These are phyloP conservation scores for Neuroterus valhalla DNA, from an alignment of 1,140 invertebrate species.

Conservation along the genomic window DNA sequence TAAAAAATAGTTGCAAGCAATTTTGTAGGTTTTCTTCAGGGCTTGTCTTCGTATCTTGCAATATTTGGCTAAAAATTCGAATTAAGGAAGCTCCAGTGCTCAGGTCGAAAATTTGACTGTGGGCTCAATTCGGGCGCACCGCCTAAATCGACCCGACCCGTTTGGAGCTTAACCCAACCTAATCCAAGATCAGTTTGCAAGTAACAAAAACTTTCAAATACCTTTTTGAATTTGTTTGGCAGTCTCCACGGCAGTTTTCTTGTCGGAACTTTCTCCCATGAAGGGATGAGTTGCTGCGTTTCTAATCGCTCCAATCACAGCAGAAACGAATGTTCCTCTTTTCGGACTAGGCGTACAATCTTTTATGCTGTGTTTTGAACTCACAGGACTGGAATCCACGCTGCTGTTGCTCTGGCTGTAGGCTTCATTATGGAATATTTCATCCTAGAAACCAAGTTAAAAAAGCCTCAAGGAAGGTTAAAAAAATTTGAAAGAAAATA, in stretches of 20 bases:
- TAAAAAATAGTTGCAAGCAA: no score
- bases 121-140: no score
- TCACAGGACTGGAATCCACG: slow-evolving; percentile 78
- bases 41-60: no score
- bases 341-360: slow-evolving; percentile 78
- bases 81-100: no score
- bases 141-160: no score
- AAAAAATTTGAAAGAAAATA: no score
- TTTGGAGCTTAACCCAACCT: no score
- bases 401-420: slow-evolving; percentile 80
- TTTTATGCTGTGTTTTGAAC: slow-evolving; percentile 72
- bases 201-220: slow-evolving; percentile 37
- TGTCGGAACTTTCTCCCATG: slow-evolving; percentile 62
- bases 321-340: slow-evolving; percentile 80
- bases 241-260: slow-evolving; percentile 56
- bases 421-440: slow-evolving; percentile 85
- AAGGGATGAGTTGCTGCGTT: slow-evolving; percentile 78
- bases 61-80: no score
- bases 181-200: no score
- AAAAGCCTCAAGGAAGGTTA: not conserved
- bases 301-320: slow-evolving; percentile 81
- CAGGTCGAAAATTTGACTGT: no score
- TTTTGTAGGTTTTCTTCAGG: no score
- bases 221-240: slow-evolving; percentile 66
- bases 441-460: slow-evolving; percentile 73